Base-by-base conservation (phyloP, 2,797 vertebrate genomes). In the Sciurus vulgaris region DNA sequence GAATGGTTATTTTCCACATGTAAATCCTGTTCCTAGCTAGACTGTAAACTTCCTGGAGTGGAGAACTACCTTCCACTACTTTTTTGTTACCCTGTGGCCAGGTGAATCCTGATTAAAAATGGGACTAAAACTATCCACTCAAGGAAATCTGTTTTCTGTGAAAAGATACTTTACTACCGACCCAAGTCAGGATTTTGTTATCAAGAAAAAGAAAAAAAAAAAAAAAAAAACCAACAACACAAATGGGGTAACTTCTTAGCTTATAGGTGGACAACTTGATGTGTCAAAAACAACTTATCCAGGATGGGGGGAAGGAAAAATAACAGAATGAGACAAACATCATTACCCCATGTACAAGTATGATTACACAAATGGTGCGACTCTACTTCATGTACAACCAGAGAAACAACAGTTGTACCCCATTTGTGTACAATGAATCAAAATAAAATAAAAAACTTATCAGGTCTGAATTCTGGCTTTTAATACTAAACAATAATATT, bases 131-230 rank as follows among this genome's bases (percentile, higher is more conserved):
- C 20, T 79, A 86, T 3, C 89, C 30, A 56, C 20, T 49, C 22
- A 61, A 86, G 41, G 51, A 84, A 65, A 35, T 61, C 63, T 63
- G n/a, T 81, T 81, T 90, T 56, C 86, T 91, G n/a, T 49, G 35
- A 94, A 96, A 89, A 72, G 26, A 30, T 56, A 65, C 7, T 56
- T 93, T 87, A n/a, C 7, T 49, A 35, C 22, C 33, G 83, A 94
- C 81, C 18, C 41, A 54, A 97, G 35, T 74, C 49, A 56, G 69
- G 33, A 44, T 51, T 88, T 73, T 93, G 33, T 78, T 91, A 96
- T 33, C 79, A 78, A 92, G 49, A 88, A 94, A 56, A 87, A 3
- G 5, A 38, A 38, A 38, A 38, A 38, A 3, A 38, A 38, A 38
- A 38, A 38, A 38, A 38, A n/a, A n/a, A n/a, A n/a, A n/a, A n/a